Evolutionary conservation across 2,888 invertebrate genomes (phyloP).

Genomic region (Neelides folsomi): DNA sequence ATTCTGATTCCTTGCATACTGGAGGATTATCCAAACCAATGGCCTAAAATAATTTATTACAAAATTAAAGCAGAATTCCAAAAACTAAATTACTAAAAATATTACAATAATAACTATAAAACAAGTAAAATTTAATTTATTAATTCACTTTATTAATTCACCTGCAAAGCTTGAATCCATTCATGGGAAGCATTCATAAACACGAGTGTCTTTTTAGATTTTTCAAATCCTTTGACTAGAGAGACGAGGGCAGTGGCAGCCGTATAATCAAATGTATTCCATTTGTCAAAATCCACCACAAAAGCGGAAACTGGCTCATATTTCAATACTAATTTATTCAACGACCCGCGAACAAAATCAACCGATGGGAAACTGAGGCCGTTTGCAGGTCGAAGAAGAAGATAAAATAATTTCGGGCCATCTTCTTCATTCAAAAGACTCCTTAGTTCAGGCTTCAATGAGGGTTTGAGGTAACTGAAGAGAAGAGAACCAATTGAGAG

Average conservation of each 20-base stretch:
- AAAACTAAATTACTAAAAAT: too few relatives aligned
- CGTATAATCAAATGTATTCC: constrained; percentile 24
- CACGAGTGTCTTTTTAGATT: constrained; percentile 15
- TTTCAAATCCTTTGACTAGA: constrained; percentile 24
- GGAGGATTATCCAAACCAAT: too few relatives aligned
- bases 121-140: too few relatives aligned
- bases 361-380: constrained; percentile 28
- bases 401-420: constrained; percentile 12
- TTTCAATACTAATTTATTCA: constrained; percentile 24
- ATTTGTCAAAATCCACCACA: constrained; percentile 21
- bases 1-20: too few relatives aligned
- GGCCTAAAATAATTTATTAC: too few relatives aligned
- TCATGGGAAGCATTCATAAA: constrained; percentile 16
- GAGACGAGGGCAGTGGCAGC: constrained; percentile 19
- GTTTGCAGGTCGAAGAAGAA: constrained; percentile 16
- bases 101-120: too few relatives aligned
- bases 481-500: constrained; percentile 51
- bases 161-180: constrained; percentile 17
- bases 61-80: too few relatives aligned
- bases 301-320: constrained; percentile 15
- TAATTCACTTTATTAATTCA: too few relatives aligned
- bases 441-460: constrained; percentile 42
- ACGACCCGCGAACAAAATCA: constrained; percentile 20
- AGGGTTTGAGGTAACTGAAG: constrained; percentile 52
- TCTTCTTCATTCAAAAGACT: constrained; percentile 8